Conservation (phyloP, 2,888 invertebrate species). For the Zygaena filipendulae region DNA sequence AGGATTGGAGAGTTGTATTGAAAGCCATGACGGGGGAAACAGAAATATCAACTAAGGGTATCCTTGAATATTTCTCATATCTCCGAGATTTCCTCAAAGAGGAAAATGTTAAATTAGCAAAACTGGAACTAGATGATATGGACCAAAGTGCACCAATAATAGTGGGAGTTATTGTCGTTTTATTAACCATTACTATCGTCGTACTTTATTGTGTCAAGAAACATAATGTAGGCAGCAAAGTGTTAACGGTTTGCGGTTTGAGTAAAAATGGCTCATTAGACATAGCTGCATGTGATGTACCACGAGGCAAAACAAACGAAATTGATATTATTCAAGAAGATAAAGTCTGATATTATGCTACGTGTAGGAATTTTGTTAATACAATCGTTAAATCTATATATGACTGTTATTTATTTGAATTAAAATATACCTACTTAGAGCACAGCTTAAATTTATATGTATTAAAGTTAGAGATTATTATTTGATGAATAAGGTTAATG, state of each 20-base stretch:
- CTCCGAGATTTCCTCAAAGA: slow-evolving; percentile 34
- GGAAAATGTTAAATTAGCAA: slow-evolving; percentile 34
- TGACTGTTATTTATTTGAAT: too few species aligned
- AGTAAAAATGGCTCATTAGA: slow-evolving; percentile 57
- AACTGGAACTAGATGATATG: slow-evolving; percentile 32
- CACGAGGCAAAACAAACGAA: slow-evolving; percentile 36
- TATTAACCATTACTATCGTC: slow-evolving; percentile 41
- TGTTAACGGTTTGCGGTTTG: slow-evolving; percentile 43
- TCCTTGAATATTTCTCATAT: slow-evolving; percentile 44
- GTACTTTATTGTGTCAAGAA: slow-evolving; percentile 51
- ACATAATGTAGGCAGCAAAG: slow-evolving; percentile 31
- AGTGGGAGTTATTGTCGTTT: slow-evolving; percentile 41
- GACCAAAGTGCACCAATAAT: slow-evolving; percentile 48
- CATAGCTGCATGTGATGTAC: slow-evolving; percentile 44
- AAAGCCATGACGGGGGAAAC: slow-evolving; percentile 48
- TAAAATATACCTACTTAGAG: too few species aligned
- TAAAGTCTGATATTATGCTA: slow-evolving; percentile 30
- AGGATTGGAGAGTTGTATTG: slow-evolving; percentile 52
- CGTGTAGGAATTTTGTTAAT: too few species aligned
- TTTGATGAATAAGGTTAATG: too few species aligned
- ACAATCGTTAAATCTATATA: too few species aligned
- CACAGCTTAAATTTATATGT: too few species aligned
- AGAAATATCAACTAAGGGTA: slow-evolving; percentile 46
- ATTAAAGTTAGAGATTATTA: too few species aligned
- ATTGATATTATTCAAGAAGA: slow-evolving; percentile 46